Evolutionary conservation across 2,113 vertebrate genomes (phyloP), one percentile per base, ranked within the genome.

Genomic region (Tautogolabrus adspersus): DNA sequence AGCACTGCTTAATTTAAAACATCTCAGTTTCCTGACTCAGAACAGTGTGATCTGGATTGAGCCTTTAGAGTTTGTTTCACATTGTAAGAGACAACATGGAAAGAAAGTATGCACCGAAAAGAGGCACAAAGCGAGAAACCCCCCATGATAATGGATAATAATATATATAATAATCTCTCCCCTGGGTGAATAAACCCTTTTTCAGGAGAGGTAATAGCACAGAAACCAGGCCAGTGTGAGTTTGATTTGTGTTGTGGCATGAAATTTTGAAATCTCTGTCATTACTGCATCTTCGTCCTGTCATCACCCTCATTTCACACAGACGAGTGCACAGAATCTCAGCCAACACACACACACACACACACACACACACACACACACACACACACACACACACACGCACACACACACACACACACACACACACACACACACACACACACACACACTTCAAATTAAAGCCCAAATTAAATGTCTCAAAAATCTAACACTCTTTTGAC

Each of bases 1-100:
- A 88, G 77, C 56, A 82, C 83, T 85, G 59, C 66, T 89, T 89
- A 87, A 93, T 94, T 87, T 84, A 87, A 93, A 93, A 93, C 90
- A 93, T 88, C 77, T 84, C 22, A 78, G 66, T 79, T 80, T 89
- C 79, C 73, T 87, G 79, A 83, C 61, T 87, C 79, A 75, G 26
- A 54, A 57, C 79, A 74, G 66, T 51, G 56, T 74, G 75, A 73
- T n/a, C 62, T 10, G 13, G 19, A 68, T 21, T 55, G 19, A 46
- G 61, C 74, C 34, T 57, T 30, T 46, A 61, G 72, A 51, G 40
- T 69, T 69, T 57, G 46, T 30, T 44, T 66, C 34, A 13, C 54
- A 47, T 65, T 44, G 37, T 21, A 13, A 26, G 59, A 80, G 26
- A 59, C 69, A 75, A 40, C 49, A 51, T 8, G 9, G 15, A 73